A percentile compares a stretch with the other conserved stretches of the same genome.
Conservation (phyloP, 2,113 vertebrate species). For the Peromyscus californicus region DNA sequence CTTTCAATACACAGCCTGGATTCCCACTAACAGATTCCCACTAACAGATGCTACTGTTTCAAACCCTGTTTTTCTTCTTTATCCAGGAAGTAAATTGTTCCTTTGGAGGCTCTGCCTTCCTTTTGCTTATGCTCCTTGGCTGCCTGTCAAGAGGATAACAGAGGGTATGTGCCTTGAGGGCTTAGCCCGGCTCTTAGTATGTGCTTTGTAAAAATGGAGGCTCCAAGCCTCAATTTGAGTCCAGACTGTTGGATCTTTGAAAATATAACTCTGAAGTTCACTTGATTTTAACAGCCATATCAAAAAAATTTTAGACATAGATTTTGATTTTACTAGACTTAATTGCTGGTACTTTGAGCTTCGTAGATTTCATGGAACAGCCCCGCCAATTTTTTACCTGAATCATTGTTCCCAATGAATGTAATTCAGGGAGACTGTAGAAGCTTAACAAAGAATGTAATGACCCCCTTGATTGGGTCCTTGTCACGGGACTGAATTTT, state of each 20-base stretch:
- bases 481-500: conserved; percentile 38
- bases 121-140: neutral
- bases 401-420: neutral
- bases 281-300: neutral
- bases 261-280: neutral
- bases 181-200: neutral
- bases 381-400: neutral
- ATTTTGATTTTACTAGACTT: neutral
- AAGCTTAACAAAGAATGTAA: neutral
- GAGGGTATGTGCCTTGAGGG: too few species aligned
- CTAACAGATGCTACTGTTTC: too few species aligned
- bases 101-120: neutral
- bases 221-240: neutral
- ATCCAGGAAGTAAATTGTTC: neutral
- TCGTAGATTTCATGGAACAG: conserved; percentile 10
- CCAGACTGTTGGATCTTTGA: neutral
- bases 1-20: neutral
- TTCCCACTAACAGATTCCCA: too few species aligned
- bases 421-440: conserved; percentile 14
- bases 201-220: neutral
- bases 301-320: neutral
- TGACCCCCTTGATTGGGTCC: conserved; percentile 8
- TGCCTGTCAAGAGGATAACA: neutral
- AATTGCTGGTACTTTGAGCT: neutral
- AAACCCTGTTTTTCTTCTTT: neutral